Percentiles rank a stretch among this genome's conserved stretches.
These are phyloP conservation scores for Hormiphora californensis DNA, from an alignment of 37 sponge, comb jelly and placozoan genomes.

Conservation along the genomic window DNA sequence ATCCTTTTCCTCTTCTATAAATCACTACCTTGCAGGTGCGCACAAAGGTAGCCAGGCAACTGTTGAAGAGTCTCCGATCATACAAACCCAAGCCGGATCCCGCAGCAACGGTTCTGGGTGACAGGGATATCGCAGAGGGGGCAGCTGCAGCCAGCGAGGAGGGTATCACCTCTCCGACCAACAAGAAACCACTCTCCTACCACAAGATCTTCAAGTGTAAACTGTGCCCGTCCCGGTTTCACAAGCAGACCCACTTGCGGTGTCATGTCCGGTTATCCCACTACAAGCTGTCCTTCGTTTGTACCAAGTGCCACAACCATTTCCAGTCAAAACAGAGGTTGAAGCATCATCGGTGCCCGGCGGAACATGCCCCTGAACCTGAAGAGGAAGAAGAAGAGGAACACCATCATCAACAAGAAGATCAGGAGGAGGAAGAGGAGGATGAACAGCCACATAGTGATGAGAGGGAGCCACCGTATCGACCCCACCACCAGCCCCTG, in stretches of 20 bases:
- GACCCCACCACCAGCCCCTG: neutral
- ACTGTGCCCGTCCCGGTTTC: constrained; percentile 38
- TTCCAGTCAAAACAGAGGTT: constrained; percentile 47
- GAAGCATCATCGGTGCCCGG: constrained; percentile 36
- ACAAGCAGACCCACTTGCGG: constrained; percentile 45
- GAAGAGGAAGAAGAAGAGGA: neutral
- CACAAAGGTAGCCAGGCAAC: constrained; percentile 37
- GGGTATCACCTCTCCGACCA: neutral
- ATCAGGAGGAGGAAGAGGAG: neutral
- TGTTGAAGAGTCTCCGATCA: constrained; percentile 35
- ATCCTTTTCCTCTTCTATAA: neutral
- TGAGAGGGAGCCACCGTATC: neutral
- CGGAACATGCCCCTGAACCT: neutral
- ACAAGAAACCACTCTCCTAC: neutral
- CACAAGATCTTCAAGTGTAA: constrained; percentile 48
- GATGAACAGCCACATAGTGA: neutral
- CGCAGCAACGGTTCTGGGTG: neutral
- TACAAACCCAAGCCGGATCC: constrained; percentile 49
- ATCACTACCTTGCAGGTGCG: neutral
- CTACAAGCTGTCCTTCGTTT: constrained; percentile 53
- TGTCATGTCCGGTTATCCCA: constrained; percentile 30
- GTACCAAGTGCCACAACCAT: constrained; percentile 53
- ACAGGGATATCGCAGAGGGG: neutral
- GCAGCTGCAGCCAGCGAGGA: neutral
- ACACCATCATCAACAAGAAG: constrained; percentile 12